Evolutionary conservation across 2,888 invertebrate genomes (phyloP).

Genomic region (Drepanosiphum platanoidis): DNA sequence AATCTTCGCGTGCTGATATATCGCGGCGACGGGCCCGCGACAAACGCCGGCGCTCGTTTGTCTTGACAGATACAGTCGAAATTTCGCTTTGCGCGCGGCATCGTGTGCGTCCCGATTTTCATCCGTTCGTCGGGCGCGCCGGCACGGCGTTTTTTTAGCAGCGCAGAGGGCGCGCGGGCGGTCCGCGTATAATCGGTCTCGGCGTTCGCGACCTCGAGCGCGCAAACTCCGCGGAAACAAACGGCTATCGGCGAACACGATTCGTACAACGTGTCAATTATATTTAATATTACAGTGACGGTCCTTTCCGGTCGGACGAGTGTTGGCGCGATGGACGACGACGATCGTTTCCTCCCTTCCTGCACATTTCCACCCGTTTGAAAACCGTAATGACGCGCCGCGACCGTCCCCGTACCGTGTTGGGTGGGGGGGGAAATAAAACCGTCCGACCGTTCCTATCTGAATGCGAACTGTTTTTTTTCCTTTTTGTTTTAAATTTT

Average conservation of each 20-base stretch:
- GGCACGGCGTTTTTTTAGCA: background rate
- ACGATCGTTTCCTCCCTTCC: background rate
- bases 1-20: background rate
- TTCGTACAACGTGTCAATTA: background rate
- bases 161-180: background rate
- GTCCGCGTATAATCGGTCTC: background rate
- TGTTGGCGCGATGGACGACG: background rate
- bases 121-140: background rate
- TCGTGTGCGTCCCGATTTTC: background rate
- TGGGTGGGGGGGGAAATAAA: too few relatives aligned
- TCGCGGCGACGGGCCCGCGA: background rate
- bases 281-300: background rate
- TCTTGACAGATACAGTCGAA: background rate
- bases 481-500: too few relatives aligned
- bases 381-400: too few relatives aligned
- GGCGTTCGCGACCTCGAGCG: background rate
- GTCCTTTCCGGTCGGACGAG: background rate
- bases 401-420: too few relatives aligned
- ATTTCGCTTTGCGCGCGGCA: background rate
- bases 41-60: background rate
- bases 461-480: too few relatives aligned
- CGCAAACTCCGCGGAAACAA: too few relatives aligned
- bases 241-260: background rate
- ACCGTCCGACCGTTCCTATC: too few relatives aligned
- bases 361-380: too few relatives aligned